These are phyloP conservation scores for Ophthalmolycus amberensis DNA, from an alignment of 2,113 vertebrate species.

Conservation along the genomic window DNA sequence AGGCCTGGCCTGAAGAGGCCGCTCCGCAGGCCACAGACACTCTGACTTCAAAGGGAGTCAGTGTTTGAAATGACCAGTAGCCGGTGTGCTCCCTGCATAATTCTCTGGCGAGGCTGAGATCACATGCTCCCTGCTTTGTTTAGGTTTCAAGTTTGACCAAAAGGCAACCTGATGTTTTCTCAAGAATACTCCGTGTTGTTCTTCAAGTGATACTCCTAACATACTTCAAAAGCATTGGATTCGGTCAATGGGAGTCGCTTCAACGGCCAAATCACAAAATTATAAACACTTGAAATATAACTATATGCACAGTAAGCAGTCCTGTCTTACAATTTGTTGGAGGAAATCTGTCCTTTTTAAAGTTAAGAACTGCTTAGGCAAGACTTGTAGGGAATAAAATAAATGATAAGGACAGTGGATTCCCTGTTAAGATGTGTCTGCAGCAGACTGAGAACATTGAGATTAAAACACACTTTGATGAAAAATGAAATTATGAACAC, in stretches of 20 bases:
- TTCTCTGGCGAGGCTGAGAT: conserved; percentile 29
- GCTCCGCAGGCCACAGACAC: conserved; percentile 43
- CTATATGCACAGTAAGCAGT: conserved; percentile 43
- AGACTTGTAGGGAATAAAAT: conserved; percentile 52
- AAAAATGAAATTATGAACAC: conserved; percentile 80
- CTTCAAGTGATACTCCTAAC: conserved; percentile 1
- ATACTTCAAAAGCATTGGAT: conserved; percentile 33
- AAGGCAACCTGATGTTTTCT: conserved; percentile 27
- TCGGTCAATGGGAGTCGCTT: not conserved
- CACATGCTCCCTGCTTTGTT: conserved; percentile 55
- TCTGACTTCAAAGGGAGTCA: conserved; percentile 59
- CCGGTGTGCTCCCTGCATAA: conserved; percentile 37
- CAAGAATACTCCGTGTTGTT: not conserved
- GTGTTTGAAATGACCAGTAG: conserved; percentile 52
- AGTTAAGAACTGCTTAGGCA: conserved; percentile 56
- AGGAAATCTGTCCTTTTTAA: conserved; percentile 50
- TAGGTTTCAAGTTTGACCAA: conserved; percentile 42
- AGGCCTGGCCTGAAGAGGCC: conserved; percentile 56
- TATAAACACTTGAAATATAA: conserved; percentile 47
- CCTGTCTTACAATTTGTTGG: conserved; percentile 35
- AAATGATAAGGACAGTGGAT: conserved; percentile 66
- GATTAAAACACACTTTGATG: conserved; percentile 82
- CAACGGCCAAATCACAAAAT: conserved; percentile 23
- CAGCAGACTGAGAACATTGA: conserved; percentile 64
- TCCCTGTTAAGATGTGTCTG: conserved; percentile 69